Evolutionary conservation across 2,797 vertebrate genomes (phyloP).

Genomic region (Danio tinwini): DNA sequence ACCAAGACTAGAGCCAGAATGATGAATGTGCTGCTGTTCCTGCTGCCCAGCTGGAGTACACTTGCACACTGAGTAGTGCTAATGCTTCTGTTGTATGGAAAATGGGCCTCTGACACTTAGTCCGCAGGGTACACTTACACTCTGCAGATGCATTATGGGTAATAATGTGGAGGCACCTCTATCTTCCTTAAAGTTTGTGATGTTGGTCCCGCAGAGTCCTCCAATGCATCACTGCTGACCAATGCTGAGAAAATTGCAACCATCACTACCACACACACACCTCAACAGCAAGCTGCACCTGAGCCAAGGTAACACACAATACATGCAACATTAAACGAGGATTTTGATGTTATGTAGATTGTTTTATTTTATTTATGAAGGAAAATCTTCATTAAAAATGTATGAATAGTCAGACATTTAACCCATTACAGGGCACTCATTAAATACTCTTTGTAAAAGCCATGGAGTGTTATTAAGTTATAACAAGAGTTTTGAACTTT

Average conservation of each 20-base stretch:
- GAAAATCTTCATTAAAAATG: background rate
- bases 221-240: constrained; percentile 95
- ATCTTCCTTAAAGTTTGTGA: constrained; percentile 36
- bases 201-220: constrained; percentile 84
- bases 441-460: too few relatives aligned
- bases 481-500: too few relatives aligned
- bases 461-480: too few relatives aligned
- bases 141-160: constrained; percentile 37
- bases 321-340: background rate
- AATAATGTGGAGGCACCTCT: constrained; percentile 38
- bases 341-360: background rate
- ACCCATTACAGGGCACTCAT: too few relatives aligned
- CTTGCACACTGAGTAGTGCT: constrained; percentile 9
- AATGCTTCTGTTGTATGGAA: constrained; percentile 25
- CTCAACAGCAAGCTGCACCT: constrained; percentile 87
- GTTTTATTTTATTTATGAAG: background rate
- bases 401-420: background rate
- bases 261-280: constrained; percentile 95
- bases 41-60: constrained; percentile 24
- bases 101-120: constrained; percentile 27
- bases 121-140: constrained; percentile 23
- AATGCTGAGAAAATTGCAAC: constrained; percentile 99
- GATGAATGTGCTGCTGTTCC: constrained; percentile 46
- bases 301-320: constrained; percentile 86
- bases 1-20: constrained; percentile 10